phyloP scores from a whole-genome alignment of 1,140 invertebrate genomes.

The Brachionus manjavacas region DNA sequence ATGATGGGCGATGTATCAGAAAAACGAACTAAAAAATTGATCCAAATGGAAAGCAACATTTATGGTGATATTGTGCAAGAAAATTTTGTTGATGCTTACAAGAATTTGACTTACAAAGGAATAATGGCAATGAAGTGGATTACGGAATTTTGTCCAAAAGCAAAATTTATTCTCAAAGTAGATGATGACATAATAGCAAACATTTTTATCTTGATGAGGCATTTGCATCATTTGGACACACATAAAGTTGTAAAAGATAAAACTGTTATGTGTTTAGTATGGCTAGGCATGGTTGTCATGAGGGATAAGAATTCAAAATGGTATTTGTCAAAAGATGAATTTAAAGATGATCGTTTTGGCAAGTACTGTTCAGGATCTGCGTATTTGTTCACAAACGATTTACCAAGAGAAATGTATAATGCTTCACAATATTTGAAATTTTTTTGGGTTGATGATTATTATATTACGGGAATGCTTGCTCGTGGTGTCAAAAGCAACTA shows the following conservation, averaged over 20 bases:
- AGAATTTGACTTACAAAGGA: constrained; percentile 79
- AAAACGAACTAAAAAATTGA: constrained; percentile 51
- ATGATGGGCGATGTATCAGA: constrained; percentile 45
- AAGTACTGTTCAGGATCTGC: constrained; percentile 58
- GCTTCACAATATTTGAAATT: constrained; percentile 51
- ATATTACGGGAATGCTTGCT: constrained; percentile 58
- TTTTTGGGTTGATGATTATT: constrained; percentile 62
- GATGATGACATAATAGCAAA: constrained; percentile 58
- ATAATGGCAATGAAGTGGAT: constrained; percentile 77
- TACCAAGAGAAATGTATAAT: constrained; percentile 43
- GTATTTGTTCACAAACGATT: constrained; percentile 30
- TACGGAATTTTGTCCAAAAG: constrained; percentile 61
- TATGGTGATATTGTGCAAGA: constrained; percentile 52
- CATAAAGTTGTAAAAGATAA: neutral
- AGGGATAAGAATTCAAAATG: constrained; percentile 53
- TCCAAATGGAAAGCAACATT: constrained; percentile 63
- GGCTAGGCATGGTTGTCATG: constrained; percentile 50
- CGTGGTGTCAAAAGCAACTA: constrained; percentile 46
- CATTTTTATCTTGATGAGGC: constrained; percentile 40
- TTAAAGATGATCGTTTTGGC: constrained; percentile 53
- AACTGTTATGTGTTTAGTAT: constrained; percentile 52
- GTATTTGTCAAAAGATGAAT: constrained; percentile 46
- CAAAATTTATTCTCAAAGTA: constrained; percentile 71
- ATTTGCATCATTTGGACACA: neutral
- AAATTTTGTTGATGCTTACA: constrained; percentile 71